phyloP scores from a whole-genome alignment of 1,140 invertebrate species.

The Ruditapes philippinarum region DNA sequence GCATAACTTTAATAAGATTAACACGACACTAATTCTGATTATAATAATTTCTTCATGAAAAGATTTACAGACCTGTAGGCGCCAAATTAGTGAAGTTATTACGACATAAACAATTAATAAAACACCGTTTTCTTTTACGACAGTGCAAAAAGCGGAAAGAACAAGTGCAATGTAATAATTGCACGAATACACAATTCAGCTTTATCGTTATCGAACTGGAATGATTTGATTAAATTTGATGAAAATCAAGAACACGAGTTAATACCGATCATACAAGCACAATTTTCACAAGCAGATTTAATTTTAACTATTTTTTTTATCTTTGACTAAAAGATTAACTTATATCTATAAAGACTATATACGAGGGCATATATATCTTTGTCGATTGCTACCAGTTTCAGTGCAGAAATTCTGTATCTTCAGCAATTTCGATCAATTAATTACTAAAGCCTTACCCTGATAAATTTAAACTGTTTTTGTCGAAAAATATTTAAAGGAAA shows the following conservation, averaged over 20 bases:
- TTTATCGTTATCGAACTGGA: constrained; percentile 26
- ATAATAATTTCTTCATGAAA: not conserved
- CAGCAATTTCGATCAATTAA: no score
- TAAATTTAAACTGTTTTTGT: no score
- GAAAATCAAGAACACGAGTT: constrained; percentile 3
- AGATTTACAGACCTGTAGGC: not conserved
- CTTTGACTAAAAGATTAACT: no score
- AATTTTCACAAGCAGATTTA: not conserved
- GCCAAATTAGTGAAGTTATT: constrained; percentile 8
- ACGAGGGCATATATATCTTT: no score
- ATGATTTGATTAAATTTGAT: constrained; percentile 19
- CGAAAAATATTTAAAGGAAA: no score
- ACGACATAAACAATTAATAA: constrained; percentile 20
- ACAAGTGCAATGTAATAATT: not conserved
- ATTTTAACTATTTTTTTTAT: no score
- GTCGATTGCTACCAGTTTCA: no score
- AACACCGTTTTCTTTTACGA: not conserved
- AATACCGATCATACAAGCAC: not conserved
- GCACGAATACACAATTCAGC: constrained; percentile 24
- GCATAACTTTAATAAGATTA: not conserved
- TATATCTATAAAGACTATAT: no score
- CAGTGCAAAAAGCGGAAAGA: not conserved
- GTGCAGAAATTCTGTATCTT: no score
- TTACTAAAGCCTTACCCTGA: no score
- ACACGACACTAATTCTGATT: constrained; percentile 18